Percentiles rank a stretch among this genome's conserved stretches.
phyloP scores from a whole-genome alignment of 1,140 invertebrate species.

The Dendrolimus punctatus region DNA sequence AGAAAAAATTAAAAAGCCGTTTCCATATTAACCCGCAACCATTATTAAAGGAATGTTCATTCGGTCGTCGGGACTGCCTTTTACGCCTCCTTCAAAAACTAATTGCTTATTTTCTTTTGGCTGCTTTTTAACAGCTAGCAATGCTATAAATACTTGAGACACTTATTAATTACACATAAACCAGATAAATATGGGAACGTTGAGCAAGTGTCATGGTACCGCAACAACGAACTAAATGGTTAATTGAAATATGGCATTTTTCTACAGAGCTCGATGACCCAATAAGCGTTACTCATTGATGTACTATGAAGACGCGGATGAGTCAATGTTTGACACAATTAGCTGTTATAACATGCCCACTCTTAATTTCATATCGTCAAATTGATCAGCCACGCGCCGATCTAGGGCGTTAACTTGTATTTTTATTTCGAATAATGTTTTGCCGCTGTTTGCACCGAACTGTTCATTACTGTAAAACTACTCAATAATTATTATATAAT shows the following conservation, averaged over 20 bases:
- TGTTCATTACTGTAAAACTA: too few relatives aligned
- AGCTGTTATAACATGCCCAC: conserved; percentile 14
- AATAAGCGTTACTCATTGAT: conserved; percentile 10
- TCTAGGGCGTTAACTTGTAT: too few relatives aligned
- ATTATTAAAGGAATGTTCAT: conserved; percentile 31
- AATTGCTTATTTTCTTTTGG: conserved; percentile 34
- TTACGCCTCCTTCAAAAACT: conserved; percentile 37
- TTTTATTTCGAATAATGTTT: too few relatives aligned
- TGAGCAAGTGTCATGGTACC: background rate
- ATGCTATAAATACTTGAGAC: conserved; percentile 27
- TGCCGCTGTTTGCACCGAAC: too few relatives aligned
- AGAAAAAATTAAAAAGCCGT: conserved; percentile 11
- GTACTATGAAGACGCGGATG: conserved; percentile 12
- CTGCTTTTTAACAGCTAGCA: conserved; percentile 24
- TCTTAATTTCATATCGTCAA: conserved; percentile 21
- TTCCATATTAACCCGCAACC: conserved; percentile 16
- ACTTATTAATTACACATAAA: conserved; percentile 26
- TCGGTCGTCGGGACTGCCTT: conserved; percentile 28
- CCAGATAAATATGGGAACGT: conserved; percentile 16
- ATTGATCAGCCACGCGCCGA: conserved; percentile 13
- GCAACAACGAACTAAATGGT: conserved; percentile 10
- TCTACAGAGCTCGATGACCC: conserved; percentile 10
- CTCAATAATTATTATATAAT: too few relatives aligned
- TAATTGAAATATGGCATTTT: conserved; percentile 20
- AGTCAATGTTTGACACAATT: conserved; percentile 26